Evolutionary conservation across 2,113 vertebrate genomes (phyloP).

Genomic region (Tachuris rubrigastra): DNA sequence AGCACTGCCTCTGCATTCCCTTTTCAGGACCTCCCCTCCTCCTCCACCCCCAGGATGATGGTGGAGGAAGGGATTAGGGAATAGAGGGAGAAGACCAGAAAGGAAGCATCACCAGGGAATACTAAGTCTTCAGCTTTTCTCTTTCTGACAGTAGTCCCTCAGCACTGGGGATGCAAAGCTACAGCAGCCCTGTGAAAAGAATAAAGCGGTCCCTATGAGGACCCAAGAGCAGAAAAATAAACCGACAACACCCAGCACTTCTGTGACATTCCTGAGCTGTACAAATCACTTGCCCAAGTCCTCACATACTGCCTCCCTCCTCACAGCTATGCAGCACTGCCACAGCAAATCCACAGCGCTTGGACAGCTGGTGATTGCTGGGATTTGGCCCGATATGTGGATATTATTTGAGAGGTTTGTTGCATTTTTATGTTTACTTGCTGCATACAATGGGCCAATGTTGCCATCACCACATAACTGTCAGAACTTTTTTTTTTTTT

Average conservation of each 20-base stretch:
- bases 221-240: conserved; percentile 23
- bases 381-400: background rate
- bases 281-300: conserved; percentile 15
- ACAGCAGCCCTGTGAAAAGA: conserved; percentile 25
- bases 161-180: background rate
- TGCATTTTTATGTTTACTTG: conserved; percentile 40
- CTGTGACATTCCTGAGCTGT: conserved; percentile 29
- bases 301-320: background rate
- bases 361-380: conserved; percentile 38
- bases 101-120: conserved; percentile 22
- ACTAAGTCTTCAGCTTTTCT: conserved; percentile 48
- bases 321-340: background rate
- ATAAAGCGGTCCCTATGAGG: background rate
- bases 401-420: background rate
- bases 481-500: background rate
- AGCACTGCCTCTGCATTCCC: conserved; percentile 27
- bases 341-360: background rate
- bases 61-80: conserved; percentile 50
- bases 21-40: conserved; percentile 53
- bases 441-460: background rate
- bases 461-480: conserved; percentile 41
- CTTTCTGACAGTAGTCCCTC: conserved; percentile 44
- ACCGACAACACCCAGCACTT: conserved; percentile 5
- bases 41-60: conserved; percentile 39
- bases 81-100: conserved; percentile 51